These are phyloP conservation scores for Paralichthys olivaceus DNA, from an alignment of 2,113 vertebrate genomes.

Conservation along the genomic window DNA sequence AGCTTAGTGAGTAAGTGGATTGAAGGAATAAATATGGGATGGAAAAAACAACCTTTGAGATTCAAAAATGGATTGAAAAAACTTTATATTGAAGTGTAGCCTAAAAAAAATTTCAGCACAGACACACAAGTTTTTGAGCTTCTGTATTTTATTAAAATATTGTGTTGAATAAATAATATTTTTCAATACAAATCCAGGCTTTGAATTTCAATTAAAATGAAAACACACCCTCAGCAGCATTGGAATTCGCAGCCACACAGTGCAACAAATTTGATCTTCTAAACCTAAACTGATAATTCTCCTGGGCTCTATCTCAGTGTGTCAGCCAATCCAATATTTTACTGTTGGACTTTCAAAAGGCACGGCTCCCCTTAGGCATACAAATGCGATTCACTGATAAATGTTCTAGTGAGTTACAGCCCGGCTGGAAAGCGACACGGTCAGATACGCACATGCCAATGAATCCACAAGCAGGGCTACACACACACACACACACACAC, in stretches of 20 bases:
- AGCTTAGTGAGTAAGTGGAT: not conserved
- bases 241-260: slow-evolving; percentile 20
- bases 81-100: not conserved
- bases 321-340: slow-evolving; percentile 65
- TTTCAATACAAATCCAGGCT: not conserved
- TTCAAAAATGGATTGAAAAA: not conserved
- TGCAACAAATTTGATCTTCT: slow-evolving; percentile 52
- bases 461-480: slow-evolving; percentile 22
- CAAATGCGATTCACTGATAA: slow-evolving; percentile 69
- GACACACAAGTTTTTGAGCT: not conserved
- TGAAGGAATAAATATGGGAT: too few species aligned
- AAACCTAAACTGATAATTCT: slow-evolving; percentile 65
- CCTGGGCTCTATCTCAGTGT: slow-evolving; percentile 49
- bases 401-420: slow-evolving; percentile 57
- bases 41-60: not conserved
- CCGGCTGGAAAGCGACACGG: slow-evolving; percentile 43
- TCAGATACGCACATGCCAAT: slow-evolving; percentile 53
- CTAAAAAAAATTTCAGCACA: not conserved
- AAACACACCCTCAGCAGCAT: not conserved
- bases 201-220: not conserved
- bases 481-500: slow-evolving; percentile 2
- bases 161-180: not conserved
- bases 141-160: not conserved
- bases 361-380: slow-evolving; percentile 59
- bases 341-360: slow-evolving; percentile 68